phyloP scores from a whole-genome alignment of 1,140 invertebrate species.

The Pomacea maculata region DNA sequence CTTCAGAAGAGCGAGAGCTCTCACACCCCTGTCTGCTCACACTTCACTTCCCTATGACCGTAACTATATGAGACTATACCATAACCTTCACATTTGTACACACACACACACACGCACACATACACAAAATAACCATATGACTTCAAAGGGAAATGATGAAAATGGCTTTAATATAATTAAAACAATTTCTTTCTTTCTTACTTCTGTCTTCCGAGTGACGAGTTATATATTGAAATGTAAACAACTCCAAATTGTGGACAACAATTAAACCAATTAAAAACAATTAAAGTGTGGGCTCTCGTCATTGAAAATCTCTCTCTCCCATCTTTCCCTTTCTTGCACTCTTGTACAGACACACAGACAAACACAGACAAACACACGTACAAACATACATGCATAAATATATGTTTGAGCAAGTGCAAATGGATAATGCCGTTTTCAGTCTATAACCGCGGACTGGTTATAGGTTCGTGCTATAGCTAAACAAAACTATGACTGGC shows the following conservation, averaged over 20 bases:
- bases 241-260: neutral
- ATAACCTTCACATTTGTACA: neutral
- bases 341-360: neutral
- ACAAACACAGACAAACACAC: conserved; percentile 1
- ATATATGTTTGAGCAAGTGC: neutral
- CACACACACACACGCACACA: neutral
- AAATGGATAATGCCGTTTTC: neutral
- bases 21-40: neutral
- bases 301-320: neutral
- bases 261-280: neutral
- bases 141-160: neutral
- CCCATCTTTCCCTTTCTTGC: neutral
- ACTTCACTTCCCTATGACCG: neutral
- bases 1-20: too few relatives aligned
- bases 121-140: neutral
- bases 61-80: neutral
- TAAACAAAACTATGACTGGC: too few relatives aligned
- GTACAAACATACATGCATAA: neutral
- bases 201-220: neutral
- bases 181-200: neutral
- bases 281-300: neutral
- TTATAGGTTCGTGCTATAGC: too few relatives aligned
- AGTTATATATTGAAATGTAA: neutral
- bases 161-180: neutral
- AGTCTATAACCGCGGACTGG: neutral